phyloP scores from a whole-genome alignment of 2,113 vertebrate genomes.

The Anhinga rufa region DNA sequence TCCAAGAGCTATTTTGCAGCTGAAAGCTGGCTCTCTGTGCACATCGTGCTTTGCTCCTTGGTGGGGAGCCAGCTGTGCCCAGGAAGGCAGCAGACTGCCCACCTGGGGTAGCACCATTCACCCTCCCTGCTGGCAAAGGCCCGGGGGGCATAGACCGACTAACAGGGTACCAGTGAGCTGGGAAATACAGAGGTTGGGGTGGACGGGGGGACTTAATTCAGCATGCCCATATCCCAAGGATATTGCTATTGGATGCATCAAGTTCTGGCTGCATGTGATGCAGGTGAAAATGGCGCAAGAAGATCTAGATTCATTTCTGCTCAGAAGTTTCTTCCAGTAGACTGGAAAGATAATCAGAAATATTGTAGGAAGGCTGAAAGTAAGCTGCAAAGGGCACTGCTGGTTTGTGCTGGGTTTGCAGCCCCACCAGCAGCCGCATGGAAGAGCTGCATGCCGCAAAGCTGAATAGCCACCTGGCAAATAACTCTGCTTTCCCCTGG shows the following conservation, averaged over 20 bases:
- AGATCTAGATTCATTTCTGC: background rate
- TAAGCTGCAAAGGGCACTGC: background rate
- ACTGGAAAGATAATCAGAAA: background rate
- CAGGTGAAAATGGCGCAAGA: background rate
- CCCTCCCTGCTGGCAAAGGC: background rate
- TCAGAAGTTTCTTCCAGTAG: background rate
- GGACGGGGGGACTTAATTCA: background rate
- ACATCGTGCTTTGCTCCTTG: background rate
- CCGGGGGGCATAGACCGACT: rapidly evolving
- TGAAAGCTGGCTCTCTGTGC: background rate
- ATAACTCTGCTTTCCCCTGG: background rate
- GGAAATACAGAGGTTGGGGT: background rate
- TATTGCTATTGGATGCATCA: background rate
- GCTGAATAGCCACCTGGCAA: background rate
- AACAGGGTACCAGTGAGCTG: background rate
- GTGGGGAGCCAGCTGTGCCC: background rate
- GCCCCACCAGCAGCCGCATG: background rate
- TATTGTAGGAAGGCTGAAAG: background rate
- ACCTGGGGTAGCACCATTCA: background rate
- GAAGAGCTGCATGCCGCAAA: rapidly evolving
- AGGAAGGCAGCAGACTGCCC: background rate
- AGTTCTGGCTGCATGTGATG: background rate
- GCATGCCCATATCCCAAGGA: too few relatives aligned
- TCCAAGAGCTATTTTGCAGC: background rate
- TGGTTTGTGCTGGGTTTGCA: background rate